phyloP scores from a whole-genome alignment of 2,113 vertebrate species.

The Sciurus niger region DNA sequence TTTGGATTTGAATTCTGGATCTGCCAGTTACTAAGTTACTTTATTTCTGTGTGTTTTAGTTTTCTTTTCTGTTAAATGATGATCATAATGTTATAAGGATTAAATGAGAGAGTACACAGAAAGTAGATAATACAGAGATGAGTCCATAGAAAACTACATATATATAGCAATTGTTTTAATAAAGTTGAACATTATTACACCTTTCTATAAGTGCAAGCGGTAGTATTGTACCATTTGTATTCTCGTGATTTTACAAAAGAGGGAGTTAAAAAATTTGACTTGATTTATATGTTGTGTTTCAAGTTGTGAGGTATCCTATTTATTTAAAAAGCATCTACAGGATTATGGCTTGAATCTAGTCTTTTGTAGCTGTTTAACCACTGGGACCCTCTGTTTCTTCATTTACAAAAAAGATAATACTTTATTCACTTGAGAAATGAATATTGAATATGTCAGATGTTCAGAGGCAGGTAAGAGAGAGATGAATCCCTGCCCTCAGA shows the following conservation, averaged over 20 bases:
- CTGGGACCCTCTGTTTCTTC: neutral
- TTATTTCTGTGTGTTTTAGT: neutral
- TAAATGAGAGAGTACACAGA: neutral
- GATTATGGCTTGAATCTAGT: neutral
- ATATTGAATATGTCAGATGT: neutral
- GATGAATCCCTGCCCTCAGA: neutral
- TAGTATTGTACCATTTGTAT: neutral
- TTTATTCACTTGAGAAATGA: neutral
- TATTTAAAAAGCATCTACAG: neutral
- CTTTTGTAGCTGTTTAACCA: neutral
- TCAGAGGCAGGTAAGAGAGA: neutral
- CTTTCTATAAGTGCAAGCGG: neutral
- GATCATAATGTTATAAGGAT: neutral
- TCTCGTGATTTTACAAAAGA: neutral
- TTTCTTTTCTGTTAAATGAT: neutral
- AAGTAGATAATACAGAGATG: neutral
- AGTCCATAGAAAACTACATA: neutral
- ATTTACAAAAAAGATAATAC: neutral
- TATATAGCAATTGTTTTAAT: neutral
- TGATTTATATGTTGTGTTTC: neutral
- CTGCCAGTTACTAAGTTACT: neutral
- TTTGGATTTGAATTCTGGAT: neutral
- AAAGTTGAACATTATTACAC: neutral
- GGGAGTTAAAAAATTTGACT: neutral
- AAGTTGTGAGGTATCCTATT: neutral